phyloP scores from a whole-genome alignment of 1,140 invertebrate genomes.

The Caerostris extrusa region DNA sequence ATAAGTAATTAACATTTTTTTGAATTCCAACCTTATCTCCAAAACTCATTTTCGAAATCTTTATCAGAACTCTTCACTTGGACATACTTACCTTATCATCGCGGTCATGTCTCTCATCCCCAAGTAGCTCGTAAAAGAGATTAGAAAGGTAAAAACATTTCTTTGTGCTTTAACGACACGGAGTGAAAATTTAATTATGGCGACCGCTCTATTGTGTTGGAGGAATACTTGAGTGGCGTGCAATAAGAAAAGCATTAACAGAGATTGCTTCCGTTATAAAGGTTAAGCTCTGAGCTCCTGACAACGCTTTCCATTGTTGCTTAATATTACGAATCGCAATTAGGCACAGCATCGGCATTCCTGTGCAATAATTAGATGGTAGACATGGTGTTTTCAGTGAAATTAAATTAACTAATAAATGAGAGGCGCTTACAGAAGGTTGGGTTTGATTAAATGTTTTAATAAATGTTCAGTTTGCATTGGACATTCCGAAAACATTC shows the following conservation, averaged over 20 bases:
- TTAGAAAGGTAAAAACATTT: background rate
- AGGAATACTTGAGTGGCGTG: background rate
- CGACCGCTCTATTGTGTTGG: background rate
- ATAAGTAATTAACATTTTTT: too few relatives aligned
- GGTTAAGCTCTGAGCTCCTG: background rate
- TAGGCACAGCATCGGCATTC: background rate
- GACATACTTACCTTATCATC: too few relatives aligned
- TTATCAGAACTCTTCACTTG: too few relatives aligned
- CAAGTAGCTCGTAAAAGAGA: background rate
- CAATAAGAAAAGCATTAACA: constrained; percentile 29
- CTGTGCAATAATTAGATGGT: background rate
- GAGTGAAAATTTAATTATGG: constrained; percentile 32
- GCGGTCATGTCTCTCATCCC: too few relatives aligned
- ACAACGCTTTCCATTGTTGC: background rate
- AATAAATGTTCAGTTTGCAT: background rate
- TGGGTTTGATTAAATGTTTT: background rate
- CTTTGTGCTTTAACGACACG: background rate
- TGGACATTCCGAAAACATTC: background rate
- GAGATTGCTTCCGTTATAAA: background rate
- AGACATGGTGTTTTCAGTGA: background rate
- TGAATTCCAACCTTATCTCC: too few relatives aligned
- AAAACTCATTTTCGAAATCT: too few relatives aligned
- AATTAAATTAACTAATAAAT: background rate
- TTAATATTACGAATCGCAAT: constrained; percentile 1
- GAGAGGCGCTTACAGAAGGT: background rate